Evolutionary conservation across 2,888 invertebrate genomes (phyloP).

Genomic region (Aleiodes alternator): DNA sequence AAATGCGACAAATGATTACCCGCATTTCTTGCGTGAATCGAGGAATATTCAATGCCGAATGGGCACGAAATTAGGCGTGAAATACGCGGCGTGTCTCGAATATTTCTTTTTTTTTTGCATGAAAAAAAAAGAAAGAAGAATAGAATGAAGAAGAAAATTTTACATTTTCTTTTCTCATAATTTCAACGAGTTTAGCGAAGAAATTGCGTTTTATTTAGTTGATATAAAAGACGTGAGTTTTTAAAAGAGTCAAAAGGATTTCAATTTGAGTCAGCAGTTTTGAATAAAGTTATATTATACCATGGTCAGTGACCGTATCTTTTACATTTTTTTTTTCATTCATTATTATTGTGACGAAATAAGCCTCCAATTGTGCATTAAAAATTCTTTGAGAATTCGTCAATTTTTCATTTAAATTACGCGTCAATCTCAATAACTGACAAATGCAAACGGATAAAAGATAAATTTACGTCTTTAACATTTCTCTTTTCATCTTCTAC

Average conservation of each 20-base stretch:
- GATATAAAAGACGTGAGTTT: conserved; percentile 17
- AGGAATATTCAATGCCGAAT: conserved; percentile 55
- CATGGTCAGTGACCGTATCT: conserved; percentile 32
- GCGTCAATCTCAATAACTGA: conserved; percentile 41
- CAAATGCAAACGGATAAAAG: not conserved
- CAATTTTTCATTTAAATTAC: not conserved
- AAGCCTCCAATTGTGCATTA: not conserved
- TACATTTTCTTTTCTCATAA: not conserved
- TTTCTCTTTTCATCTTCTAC: conserved; percentile 10
- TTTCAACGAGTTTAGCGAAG: too few species aligned
- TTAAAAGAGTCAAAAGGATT: conserved; percentile 10
- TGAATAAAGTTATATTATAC: conserved; percentile 23
- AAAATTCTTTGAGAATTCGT: not conserved
- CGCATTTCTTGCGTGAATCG: conserved; percentile 51
- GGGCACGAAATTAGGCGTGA: conserved; percentile 73
- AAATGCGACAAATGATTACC: conserved; percentile 36
- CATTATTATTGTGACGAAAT: conserved; percentile 11
- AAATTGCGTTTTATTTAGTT: conserved; percentile 21
- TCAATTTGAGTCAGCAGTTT: conserved; percentile 11
- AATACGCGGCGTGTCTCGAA: conserved; percentile 70
- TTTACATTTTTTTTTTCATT: conserved; percentile 8
- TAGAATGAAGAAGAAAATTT: not conserved
- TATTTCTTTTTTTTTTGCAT: conserved; percentile 56
- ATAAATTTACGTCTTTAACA: not conserved
- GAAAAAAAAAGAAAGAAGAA: not conserved